phyloP scores from a whole-genome alignment of 2,888 invertebrate genomes.

The Orgyia antiqua region DNA sequence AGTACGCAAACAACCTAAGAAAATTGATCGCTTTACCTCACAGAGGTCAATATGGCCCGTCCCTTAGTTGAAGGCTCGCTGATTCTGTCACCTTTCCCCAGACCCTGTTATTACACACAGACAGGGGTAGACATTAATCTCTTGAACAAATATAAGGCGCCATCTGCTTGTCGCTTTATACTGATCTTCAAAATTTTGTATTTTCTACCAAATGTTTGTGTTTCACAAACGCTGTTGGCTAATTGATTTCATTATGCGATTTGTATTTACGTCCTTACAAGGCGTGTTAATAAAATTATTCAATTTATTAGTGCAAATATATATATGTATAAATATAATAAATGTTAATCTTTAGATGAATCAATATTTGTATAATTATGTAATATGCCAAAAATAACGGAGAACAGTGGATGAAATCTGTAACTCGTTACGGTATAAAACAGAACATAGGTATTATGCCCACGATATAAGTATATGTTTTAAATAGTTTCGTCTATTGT shows the following conservation, averaged over 20 bases:
- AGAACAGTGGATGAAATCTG: too few species aligned
- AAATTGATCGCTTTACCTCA: constrained; percentile 18
- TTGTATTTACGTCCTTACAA: constrained; percentile 23
- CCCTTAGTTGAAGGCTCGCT: constrained; percentile 10
- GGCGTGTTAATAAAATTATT: constrained; percentile 15
- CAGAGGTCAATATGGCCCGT: constrained; percentile 5
- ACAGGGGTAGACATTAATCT: constrained; percentile 54
- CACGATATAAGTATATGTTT: too few species aligned
- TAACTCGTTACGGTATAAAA: too few species aligned
- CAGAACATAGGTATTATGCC: too few species aligned
- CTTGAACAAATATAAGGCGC: constrained; percentile 49
- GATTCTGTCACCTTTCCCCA: constrained; percentile 22
- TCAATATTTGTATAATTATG: too few species aligned
- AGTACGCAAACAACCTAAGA: constrained; percentile 13
- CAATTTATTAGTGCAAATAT: too few species aligned
- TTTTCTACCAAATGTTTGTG: constrained; percentile 23
- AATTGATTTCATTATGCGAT: constrained; percentile 37
- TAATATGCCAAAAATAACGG: too few species aligned
- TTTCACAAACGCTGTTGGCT: constrained; percentile 22
- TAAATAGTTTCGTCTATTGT: too few species aligned
- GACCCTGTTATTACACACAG: constrained; percentile 32
- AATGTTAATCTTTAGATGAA: too few species aligned
- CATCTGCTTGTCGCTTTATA: constrained; percentile 32
- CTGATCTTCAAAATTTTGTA: constrained; percentile 7
- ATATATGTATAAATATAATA: too few species aligned